Base-by-base conservation (phyloP, 2,888 invertebrate species). In the Andrena haemorrhoa region DNA sequence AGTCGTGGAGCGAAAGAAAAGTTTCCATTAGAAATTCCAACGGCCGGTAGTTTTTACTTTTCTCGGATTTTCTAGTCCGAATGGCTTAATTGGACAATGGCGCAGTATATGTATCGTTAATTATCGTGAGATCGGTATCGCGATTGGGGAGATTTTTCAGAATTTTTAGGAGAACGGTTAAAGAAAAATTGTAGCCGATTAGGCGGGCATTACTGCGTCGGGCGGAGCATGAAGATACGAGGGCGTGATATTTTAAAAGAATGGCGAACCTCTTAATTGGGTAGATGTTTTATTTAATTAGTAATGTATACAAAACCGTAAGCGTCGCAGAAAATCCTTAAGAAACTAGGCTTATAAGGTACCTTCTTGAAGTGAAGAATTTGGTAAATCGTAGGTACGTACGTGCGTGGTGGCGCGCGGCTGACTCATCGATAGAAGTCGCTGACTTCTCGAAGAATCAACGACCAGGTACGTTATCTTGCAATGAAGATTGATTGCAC, bases 281-380 rank as follows among this genome's bases (percentile, higher is more conserved):
- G n/a, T 77, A 33, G 23, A 10, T 31, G 65, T 12, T 84, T 78
- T 78, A 81, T 86, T 86, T 20, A 6, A 60, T 70, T 79, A 71
- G 71, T 53, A 69, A 61, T 60, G 71, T 49, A 70, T 69, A 80
- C 29, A 75, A 74, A 10, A 60, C 10, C 33, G n/a, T 16, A 35
- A 3, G 8, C 49, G 23, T 77, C 70, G 53, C 60, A 35, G 33
- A 49, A 68, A 29, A 61, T 33, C 53, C 86, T 89, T 89, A 89
- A 35, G 1, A 47, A 69, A 65, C 87, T 91, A 91, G 63, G 74
- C 86, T 90, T 77, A 88, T 87, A 91, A 93, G 92, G 92, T 93
- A 93, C 93, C 93, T 91, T 91, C 86, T 76, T 89, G 92, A 93
- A 93, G 93, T 91, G 88, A 89, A 75, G 82, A 89, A 90, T 92